These are phyloP conservation scores for Oophaga pumilio DNA, from an alignment of 2,113 vertebrate species.

Conservation along the genomic window DNA sequence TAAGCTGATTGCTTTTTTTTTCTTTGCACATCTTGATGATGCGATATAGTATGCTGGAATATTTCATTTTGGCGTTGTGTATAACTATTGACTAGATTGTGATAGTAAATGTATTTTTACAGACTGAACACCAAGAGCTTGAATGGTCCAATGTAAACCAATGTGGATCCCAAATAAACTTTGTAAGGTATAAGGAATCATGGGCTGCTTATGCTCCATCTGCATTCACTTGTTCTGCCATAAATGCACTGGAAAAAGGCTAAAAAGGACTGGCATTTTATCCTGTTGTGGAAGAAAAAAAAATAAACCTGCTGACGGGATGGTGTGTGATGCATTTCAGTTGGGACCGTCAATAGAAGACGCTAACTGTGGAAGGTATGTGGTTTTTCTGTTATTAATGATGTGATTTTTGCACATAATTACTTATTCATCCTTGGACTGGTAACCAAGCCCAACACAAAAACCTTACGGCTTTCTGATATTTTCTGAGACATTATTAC, in stretches of 20 bases:
- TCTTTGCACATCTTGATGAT: too few species aligned
- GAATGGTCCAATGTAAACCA: neutral
- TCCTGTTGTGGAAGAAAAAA: constrained; percentile 22
- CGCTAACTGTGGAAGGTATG: neutral
- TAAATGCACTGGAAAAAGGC: neutral
- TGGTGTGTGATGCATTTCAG: constrained; percentile 4
- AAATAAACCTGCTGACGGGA: neutral
- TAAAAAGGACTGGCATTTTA: neutral
- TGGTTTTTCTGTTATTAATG: neutral
- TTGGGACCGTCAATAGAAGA: neutral
- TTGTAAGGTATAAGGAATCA: neutral
- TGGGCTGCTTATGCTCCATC: constrained; percentile 45
- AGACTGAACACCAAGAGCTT: neutral
- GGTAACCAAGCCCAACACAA: neutral
- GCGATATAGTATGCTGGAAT: neutral
- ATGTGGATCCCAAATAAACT: neutral
- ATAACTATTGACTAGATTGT: neutral
- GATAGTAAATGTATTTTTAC: neutral
- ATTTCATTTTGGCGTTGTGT: neutral
- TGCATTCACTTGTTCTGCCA: neutral
- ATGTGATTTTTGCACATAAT: neutral
- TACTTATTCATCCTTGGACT: neutral
- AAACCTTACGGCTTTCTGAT: neutral
- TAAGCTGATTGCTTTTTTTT: too few species aligned
- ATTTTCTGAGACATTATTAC: too few species aligned